Evolutionary conservation across 2,113 vertebrate species (phyloP).

Genomic region (Lipophrys pholis): DNA sequence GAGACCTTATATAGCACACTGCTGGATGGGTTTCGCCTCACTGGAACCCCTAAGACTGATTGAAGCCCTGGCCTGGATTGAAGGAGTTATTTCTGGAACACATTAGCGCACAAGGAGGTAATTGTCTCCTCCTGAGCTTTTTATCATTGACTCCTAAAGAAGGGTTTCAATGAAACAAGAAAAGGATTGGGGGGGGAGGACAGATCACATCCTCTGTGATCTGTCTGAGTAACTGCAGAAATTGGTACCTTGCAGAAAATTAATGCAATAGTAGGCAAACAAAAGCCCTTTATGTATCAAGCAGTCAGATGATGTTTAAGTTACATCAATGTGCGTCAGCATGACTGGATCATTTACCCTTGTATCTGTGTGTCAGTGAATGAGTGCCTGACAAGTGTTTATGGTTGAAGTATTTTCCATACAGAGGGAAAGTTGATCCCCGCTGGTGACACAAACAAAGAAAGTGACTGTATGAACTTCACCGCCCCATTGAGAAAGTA

Average conservation of each 20-base stretch:
- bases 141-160: slow-evolving; percentile 59
- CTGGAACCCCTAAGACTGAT: slow-evolving; percentile 68
- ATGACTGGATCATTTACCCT: slow-evolving; percentile 10
- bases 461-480: slow-evolving; percentile 58
- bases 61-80: slow-evolving; percentile 74
- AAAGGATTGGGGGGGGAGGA: background rate
- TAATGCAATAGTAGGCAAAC: too few species aligned
- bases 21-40: slow-evolving; percentile 52
- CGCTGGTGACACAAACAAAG: slow-evolving; percentile 49
- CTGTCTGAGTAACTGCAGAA: background rate
- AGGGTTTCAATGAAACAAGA: slow-evolving; percentile 47
- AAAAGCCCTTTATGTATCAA: too few species aligned
- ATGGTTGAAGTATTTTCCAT: slow-evolving; percentile 56
- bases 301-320: background rate
- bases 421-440: slow-evolving; percentile 62
- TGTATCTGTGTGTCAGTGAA: slow-evolving; percentile 15
- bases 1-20: slow-evolving; percentile 42
- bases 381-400: slow-evolving; percentile 18
- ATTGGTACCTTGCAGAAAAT: too few species aligned
- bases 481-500: slow-evolving; percentile 41
- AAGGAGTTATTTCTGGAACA: slow-evolving; percentile 78
- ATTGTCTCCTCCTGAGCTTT: slow-evolving; percentile 78
- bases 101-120: slow-evolving; percentile 69
- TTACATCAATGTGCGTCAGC: background rate
- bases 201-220: background rate